Base-by-base conservation (phyloP, 2,888 invertebrate species). In the Caenorhabditis imperialis region DNA sequence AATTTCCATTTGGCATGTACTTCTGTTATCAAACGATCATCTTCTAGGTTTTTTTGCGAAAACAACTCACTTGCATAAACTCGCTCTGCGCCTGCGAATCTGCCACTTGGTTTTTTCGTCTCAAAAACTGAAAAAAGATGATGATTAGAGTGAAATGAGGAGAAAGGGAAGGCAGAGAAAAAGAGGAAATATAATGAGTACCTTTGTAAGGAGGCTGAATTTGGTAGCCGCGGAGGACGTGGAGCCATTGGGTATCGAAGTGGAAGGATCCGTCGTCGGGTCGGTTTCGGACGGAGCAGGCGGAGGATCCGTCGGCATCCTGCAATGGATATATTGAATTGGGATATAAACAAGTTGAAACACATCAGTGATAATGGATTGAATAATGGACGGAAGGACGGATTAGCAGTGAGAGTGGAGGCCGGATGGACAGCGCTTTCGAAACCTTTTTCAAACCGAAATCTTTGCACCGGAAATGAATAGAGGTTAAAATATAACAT, bases 21-120 rank as follows among this genome's bases (percentile, higher is more conserved):
- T 65, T 65, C 57, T 65, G 38, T 20, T 53, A n/a, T n/a, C n/a
- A n/a, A n/a, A n/a, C n/a, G n/a, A n/a, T n/a, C n/a, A n/a, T n/a
- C n/a, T n/a, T n/a, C n/a, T n/a, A 33, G 6, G 25, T 8, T 45
- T 23, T 45, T 45, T 12, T 44, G 22, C 16, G 3, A 20, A 16
- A 38, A 38, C 4, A 7, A 38, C 18, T 14, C 16, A 53, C 63
- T 60, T 58, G 65, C 62, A 71, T 71, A 27, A 78, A 78, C 25
- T 75, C 72, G 45, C 22, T 60, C 10, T 74, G 74, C 25, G 25
- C 57, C 2, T 44, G 38, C 18, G 53, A 42, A 7, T 38, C 42
- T 0, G 57, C 18, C 4, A 74, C 74, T 25, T 60, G 67, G 25
- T 74, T 74, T 48, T 51, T 54, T 14, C 70, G 48, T 20, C 45